Evolutionary conservation across 2,888 invertebrate genomes (phyloP).

Genomic region (Philereme transversata): DNA sequence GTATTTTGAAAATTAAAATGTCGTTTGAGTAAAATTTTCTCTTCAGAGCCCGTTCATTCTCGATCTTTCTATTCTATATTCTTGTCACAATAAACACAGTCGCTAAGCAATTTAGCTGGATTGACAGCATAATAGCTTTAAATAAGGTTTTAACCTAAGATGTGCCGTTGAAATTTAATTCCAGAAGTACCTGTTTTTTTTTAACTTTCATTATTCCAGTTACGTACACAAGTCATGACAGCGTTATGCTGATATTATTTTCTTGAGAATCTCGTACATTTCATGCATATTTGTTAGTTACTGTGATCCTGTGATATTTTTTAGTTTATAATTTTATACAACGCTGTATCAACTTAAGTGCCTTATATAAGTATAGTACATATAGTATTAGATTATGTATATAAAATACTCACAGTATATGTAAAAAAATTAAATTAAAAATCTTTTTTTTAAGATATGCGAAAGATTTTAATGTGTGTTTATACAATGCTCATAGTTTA

Average conservation of each 20-base stretch:
- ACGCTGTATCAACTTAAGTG: slow-evolving; percentile 13
- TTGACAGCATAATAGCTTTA: not conserved
- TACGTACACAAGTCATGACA: not conserved
- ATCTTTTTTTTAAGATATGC: too few species aligned
- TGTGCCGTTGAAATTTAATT: slow-evolving; percentile 6
- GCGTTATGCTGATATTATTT: not conserved
- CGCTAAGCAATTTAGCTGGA: slow-evolving; percentile 1
- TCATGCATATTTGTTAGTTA: slow-evolving; percentile 12
- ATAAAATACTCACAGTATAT: too few species aligned
- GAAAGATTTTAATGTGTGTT: too few species aligned
- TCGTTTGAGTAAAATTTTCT: too few species aligned
- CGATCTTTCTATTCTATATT: too few species aligned
- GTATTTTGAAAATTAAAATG: too few species aligned
- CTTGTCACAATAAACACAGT: not conserved
- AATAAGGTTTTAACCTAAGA: not conserved
- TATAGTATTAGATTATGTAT: not conserved
- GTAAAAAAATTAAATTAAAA: too few species aligned
- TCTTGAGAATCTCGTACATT: not conserved
- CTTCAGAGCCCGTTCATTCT: too few species aligned
- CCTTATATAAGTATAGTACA: too few species aligned
- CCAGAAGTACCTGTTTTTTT: slow-evolving; percentile 13
- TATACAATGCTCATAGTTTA: not conserved
- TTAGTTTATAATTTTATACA: slow-evolving; percentile 33
- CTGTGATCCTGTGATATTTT: slow-evolving; percentile 27
- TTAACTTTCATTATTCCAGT: not conserved